A percentile compares a stretch with the other conserved stretches of the same genome.
These are phyloP conservation scores for Crocidura indochinensis DNA, from an alignment of 2,797 vertebrate genomes.

Conservation along the genomic window DNA sequence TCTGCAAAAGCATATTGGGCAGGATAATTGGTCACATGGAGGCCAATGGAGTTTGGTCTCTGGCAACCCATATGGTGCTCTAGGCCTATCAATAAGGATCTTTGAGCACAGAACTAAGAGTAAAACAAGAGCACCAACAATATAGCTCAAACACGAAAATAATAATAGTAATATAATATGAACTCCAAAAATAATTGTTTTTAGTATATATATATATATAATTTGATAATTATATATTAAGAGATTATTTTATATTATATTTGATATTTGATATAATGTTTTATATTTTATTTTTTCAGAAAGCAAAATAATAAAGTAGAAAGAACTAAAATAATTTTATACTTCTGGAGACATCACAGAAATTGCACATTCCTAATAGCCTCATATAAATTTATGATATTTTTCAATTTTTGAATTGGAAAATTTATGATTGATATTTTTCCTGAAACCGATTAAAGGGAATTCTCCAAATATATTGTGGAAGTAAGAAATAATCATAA, in stretches of 20 bases:
- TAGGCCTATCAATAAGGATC: no score
- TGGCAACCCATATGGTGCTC: no score
- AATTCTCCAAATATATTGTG: conserved; percentile 16
- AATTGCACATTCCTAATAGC: background rate
- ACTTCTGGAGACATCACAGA: conserved; percentile 9
- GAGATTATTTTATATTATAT: conserved; percentile 64
- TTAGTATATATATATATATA: conserved; percentile 59
- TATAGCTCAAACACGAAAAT: no score
- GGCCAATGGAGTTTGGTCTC: no score
- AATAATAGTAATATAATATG: no score
- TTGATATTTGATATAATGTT: background rate
- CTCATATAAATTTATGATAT: conserved; percentile 32
- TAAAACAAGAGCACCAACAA: no score
- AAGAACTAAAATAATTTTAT: conserved; percentile 47
- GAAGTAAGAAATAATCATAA: background rate
- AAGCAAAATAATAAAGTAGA: conserved; percentile 9
- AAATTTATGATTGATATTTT: background rate
- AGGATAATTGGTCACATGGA: no score
- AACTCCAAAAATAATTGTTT: conserved; percentile 54
- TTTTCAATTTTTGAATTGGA: conserved; percentile 17
- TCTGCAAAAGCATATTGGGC: no score
- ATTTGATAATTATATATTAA: conserved; percentile 51
- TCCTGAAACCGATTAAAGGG: conserved; percentile 41
- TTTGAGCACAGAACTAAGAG: no score
- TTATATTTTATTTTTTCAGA: conserved; percentile 16